Evolutionary conservation across 2,888 invertebrate genomes (phyloP), one percentile per base, ranked within the genome.

Genomic region (Cinara cedri): DNA sequence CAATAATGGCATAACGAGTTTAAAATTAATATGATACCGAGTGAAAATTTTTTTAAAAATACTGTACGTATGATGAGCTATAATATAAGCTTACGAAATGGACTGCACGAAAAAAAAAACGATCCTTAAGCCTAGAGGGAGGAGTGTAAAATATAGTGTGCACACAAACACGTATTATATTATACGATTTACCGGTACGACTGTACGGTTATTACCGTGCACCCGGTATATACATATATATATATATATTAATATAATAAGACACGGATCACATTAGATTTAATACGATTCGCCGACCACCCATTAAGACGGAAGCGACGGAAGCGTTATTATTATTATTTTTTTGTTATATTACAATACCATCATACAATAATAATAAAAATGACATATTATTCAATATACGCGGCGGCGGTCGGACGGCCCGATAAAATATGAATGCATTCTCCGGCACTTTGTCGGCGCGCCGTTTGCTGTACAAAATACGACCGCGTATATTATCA

Each of bases 211-310:
- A 70, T 70, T 70, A 51, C 24, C 68, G 26, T 26, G 16, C 66
- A 16, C 21, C 21, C 21, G 16, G 63, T 65, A 42, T 51, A 63
- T 14, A 19, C n/a, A n/a, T n/a, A n/a, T n/a, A n/a, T n/a, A n/a
- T n/a, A n/a, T n/a, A n/a, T n/a, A n/a, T n/a, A n/a, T n/a, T n/a
- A n/a, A n/a, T n/a, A 46, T 34, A 34, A 34, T 34, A 34, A 3
- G 34, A 54, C 57, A 49, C 14, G 24, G 21, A 49, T 49, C 49
- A 62, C 49, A 72, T 72, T 44, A 13, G 57, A 72, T 57, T 72
- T 72, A 72, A 72, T 72, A 72, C 19, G 72, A 60, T 72, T 72
- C 46, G n/a, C n/a, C 60, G 60, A 72, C 72, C 72, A 72, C 72
- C 60, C 72, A 46, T 72, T 60, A 60, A 49, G 46, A 49, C 46